Evolutionary conservation across 2,888 invertebrate species (phyloP), one percentile per base, ranked within the genome.

Genomic region (Axea sp.): DNA sequence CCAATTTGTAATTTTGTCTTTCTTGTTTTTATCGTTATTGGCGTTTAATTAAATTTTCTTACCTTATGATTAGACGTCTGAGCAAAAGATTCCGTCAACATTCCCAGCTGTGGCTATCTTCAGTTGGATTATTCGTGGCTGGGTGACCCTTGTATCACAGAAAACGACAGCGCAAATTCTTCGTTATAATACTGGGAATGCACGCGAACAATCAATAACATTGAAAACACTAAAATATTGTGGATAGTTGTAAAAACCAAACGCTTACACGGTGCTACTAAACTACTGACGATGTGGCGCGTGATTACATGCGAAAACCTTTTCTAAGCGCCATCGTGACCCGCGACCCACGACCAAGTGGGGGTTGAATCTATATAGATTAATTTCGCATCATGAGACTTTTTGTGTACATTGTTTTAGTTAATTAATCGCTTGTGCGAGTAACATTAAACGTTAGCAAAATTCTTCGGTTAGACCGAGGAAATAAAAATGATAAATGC

Each of bases 1-100:
- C n/a, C n/a, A n/a, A n/a, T n/a, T n/a, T n/a, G n/a, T n/a, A n/a
- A n/a, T n/a, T n/a, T n/a, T n/a, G n/a, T n/a, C n/a, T n/a, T n/a
- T n/a, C n/a, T n/a, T n/a, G n/a, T n/a, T n/a, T n/a, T n/a, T n/a
- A n/a, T n/a, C n/a, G n/a, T n/a, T n/a, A 19, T 3, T 19, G 4
- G 6, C 0, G 0, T 9, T 28, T 28, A 9, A 9, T 28, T 2
- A 9, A 28, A 2, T 1, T 9, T 28, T 28, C 8, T n/a, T 90
- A 93, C 93, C 93, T 93, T 93, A 92, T 92, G 92, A 91, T 92
- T 92, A 89, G 90, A 90, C 88, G 91, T 92, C 88, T 90, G 89
- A 86, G 90, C 88, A 86, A 92, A 88, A 88, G 90, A 89, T 88
- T 90, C 89, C 84, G 88, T 89, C 89, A 91, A 90, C 89, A 88